Evolutionary conservation across 2,113 vertebrate genomes (phyloP).

Genomic region (Ciconia boyciana): DNA sequence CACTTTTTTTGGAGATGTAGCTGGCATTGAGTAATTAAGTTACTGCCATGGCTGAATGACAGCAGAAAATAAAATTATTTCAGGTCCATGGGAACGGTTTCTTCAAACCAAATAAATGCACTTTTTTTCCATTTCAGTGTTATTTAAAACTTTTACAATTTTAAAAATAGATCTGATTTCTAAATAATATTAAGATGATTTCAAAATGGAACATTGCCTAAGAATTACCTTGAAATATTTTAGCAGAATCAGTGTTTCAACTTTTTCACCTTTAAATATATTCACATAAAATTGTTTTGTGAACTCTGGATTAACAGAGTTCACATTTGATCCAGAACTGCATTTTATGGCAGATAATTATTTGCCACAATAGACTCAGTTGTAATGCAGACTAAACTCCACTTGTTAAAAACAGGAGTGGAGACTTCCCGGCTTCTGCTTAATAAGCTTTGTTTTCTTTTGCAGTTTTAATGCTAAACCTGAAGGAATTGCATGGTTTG

Average conservation of each 20-base stretch:
- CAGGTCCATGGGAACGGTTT: not conserved
- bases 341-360: not conserved
- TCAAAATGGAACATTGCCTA: not conserved
- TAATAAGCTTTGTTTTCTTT: not conserved
- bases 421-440: not conserved
- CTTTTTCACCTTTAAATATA: not conserved
- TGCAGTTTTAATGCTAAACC: not conserved
- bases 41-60: not conserved
- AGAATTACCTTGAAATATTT: not conserved
- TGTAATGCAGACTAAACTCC: not conserved
- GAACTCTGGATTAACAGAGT: not conserved
- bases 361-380: not conserved
- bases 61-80: not conserved
- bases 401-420: not conserved
- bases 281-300: not conserved
- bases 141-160: not conserved
- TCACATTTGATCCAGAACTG: not conserved
- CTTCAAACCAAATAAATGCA: not conserved
- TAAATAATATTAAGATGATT: not conserved
- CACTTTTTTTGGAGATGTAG: not conserved
- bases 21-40: not conserved
- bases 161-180: not conserved
- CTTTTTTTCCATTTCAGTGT: not conserved
- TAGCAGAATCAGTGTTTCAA: not conserved
- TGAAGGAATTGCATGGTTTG: not conserved